A percentile compares a stretch with the other conserved stretches of the same genome.
Evolutionary conservation across 37 sponge, comb jelly and placozoan species (phyloP).

Genomic region (Amphimedon queenslandica): DNA sequence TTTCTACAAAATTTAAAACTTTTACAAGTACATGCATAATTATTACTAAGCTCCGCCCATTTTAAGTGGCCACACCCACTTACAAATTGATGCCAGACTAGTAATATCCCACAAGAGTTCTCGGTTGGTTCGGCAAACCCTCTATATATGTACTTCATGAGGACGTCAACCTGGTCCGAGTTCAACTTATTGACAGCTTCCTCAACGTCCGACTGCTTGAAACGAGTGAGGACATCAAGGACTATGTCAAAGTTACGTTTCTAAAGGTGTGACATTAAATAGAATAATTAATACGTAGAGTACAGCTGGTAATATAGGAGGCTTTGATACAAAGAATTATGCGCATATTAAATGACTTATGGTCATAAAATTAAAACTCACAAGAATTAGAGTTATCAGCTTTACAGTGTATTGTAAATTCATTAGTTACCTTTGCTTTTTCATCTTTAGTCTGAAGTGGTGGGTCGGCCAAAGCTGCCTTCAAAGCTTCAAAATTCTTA

Average conservation of each 20-base stretch:
- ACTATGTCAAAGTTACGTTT: slow-evolving; percentile 79
- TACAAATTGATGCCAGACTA: slow-evolving; percentile 96
- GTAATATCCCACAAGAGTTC: slow-evolving; percentile 86
- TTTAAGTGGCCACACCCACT: slow-evolving; percentile 1
- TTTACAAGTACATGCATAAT: neutral
- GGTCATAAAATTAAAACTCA: too few relatives aligned
- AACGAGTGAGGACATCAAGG: slow-evolving; percentile 86
- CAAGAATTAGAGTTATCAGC: too few relatives aligned
- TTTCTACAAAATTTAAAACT: neutral
- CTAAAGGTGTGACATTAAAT: slow-evolving; percentile 28
- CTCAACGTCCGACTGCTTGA: slow-evolving; percentile 80
- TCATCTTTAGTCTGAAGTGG: slow-evolving; percentile 72
- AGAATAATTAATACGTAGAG: too few relatives aligned
- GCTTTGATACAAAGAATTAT: too few relatives aligned
- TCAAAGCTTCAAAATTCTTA: slow-evolving; percentile 78
- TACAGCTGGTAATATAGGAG: neutral
- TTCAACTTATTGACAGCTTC: slow-evolving; percentile 69
- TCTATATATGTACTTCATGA: slow-evolving; percentile 97
- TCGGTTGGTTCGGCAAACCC: slow-evolving; percentile 95
- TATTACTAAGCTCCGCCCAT: neutral
- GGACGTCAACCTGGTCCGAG: slow-evolving; percentile 72
- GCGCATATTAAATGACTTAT: neutral
- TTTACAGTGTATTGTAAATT: too few relatives aligned
- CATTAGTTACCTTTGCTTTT: slow-evolving; percentile 60
- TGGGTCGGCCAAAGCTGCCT: slow-evolving; percentile 73